Percentiles rank a stretch among this genome's conserved stretches.
These are phyloP conservation scores for Temnopleurus reevesii DNA, from an alignment of 53 echinoderm and acorn worm species.

Conservation along the genomic window DNA sequence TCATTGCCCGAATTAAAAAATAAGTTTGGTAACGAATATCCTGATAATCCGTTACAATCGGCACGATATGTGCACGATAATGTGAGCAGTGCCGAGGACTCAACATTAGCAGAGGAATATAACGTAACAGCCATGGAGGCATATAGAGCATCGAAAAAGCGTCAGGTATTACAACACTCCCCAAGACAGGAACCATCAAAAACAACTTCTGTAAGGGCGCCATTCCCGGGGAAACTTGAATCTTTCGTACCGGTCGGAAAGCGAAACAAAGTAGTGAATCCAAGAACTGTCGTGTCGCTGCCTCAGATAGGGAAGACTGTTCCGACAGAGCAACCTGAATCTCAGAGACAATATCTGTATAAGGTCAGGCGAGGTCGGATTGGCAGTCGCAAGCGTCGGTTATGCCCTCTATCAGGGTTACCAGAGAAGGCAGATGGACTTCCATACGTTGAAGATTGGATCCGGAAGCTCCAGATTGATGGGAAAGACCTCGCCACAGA, in stretches of 20 bases:
- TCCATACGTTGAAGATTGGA: slow-evolving; percentile 41
- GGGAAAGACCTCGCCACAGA: not conserved
- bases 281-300: not conserved
- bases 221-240: not conserved
- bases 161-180: no score
- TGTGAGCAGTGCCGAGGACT: not conserved
- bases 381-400: not conserved
- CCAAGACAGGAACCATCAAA: not conserved
- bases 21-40: no score
- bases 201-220: not conserved
- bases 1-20: no score
- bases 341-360: not conserved
- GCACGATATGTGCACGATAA: no score
- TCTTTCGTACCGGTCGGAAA: slow-evolving; percentile 1
- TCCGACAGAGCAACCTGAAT: not conserved
- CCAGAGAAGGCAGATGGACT: not conserved
- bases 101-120: not conserved
- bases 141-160: slow-evolving; percentile 33
- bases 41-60: no score
- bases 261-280: not conserved
- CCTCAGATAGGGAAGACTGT: not conserved
- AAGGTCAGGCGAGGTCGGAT: not conserved
- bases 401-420: not conserved
- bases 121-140: slow-evolving; percentile 11
- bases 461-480: not conserved